Percentiles rank a stretch among this genome's conserved stretches.
These are phyloP conservation scores for Stratiolaelaps scimitus DNA, from an alignment of 1,140 invertebrate genomes.

Conservation along the genomic window DNA sequence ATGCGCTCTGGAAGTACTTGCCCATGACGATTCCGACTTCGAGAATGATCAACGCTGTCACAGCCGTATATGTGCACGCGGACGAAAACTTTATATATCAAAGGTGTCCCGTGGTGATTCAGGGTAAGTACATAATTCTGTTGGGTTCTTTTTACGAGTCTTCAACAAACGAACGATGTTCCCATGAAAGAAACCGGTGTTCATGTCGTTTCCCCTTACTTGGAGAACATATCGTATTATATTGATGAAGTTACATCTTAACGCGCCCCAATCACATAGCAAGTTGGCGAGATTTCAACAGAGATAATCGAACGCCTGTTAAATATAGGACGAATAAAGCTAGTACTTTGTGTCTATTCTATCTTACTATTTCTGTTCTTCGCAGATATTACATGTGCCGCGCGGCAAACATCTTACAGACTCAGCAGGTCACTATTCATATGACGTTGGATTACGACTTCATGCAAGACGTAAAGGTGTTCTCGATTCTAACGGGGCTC, in stretches of 20 bases:
- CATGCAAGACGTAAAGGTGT: constrained; percentile 63
- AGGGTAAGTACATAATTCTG: not conserved
- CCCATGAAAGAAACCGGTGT: too few relatives aligned
- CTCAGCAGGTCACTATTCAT: constrained; percentile 30
- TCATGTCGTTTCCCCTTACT: too few relatives aligned
- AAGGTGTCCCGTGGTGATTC: constrained; percentile 14
- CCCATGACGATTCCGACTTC: not conserved
- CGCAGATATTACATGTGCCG: constrained; percentile 16
- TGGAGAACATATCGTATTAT: too few relatives aligned
- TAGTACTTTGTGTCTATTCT: too few relatives aligned
- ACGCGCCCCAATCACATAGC: too few relatives aligned
- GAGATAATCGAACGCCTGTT: too few relatives aligned
- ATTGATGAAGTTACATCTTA: too few relatives aligned
- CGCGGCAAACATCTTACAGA: not conserved
- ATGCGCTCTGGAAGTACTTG: not conserved
- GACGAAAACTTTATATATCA: constrained; percentile 23
- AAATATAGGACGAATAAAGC: too few relatives aligned
- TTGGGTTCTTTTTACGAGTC: not conserved
- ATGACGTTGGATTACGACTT: constrained; percentile 66
- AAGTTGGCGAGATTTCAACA: too few relatives aligned
- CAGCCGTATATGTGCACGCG: constrained; percentile 7
- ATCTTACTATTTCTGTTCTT: too few relatives aligned
- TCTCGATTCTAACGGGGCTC: constrained; percentile 65
- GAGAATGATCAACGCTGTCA: not conserved
- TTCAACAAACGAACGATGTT: too few relatives aligned